Base-by-base conservation (phyloP, 1,140 invertebrate genomes). In the Listronotus oregonensis region DNA sequence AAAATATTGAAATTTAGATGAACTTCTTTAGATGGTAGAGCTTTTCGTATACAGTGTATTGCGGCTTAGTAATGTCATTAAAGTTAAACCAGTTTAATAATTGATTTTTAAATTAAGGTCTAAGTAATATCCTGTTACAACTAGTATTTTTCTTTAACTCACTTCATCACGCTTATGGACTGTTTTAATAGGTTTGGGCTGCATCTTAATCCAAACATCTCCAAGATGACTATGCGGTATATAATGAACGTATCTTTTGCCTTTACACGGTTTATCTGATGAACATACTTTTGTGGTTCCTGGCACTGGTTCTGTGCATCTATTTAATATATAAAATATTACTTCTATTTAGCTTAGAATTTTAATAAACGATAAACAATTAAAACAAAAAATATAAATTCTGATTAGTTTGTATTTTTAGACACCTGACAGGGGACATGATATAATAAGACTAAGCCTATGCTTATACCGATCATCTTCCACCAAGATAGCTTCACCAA, bases 401-500 rank as follows among this genome's bases (percentile, higher is more conserved):
- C 42, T n/a, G 15, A n/a, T 14, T 6, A 8, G 15, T 44, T 44
- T 9, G 15, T 44, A 44, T n/a, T 44, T n/a, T 39, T 39, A 8
- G 37, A 39, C 6, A 39, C 37, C 6, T 12, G 6, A 39, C 6
- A 39, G 37, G 6, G 12, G 7, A 8, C 37, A 39, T n/a, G n/a
- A n/a, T n/a, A n/a, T n/a, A n/a, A 12, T 40, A 40, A 40, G n/a
- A 40, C 10, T 12, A 12, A 14, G 10, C 7, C 2, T 12, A 12
- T 40, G 2, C 39, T 2, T 17, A 21, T 47, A 52, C 74, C 74
- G 12, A 69, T 55, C 51, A 17, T 81, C 73, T 55, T 82, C 78
- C 2, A 80, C 68, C n/a, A 81, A 73, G 12, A 80, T 70, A 42
- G 80, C 79, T 39, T 83, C 82, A 6, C 73, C 75, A 6, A 77